Evolutionary conservation across 2,113 vertebrate genomes (phyloP), one percentile per base, ranked within the genome.

Genomic region (Alligator mississippiensis): DNA sequence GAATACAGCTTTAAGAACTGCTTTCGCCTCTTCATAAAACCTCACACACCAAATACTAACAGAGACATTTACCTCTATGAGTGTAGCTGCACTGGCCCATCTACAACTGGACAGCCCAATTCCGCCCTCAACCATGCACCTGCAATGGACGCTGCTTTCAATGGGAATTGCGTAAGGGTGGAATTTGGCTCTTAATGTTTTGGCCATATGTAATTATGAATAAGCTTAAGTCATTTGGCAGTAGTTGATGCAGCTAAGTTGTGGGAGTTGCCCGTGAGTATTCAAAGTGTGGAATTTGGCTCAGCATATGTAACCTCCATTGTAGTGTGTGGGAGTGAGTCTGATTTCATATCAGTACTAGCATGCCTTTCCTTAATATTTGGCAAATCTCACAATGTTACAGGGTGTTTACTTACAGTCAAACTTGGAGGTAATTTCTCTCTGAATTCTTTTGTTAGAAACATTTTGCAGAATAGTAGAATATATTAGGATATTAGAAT

Each of bases 11-110:
- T 83, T 63, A 84, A 86, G 78, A 82, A 11, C 30, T 30, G 27
- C 28, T 61, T 18, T 18, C n/a, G 89, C 87, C 93, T 94, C 94
- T 94, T 54, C 82, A 81, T 88, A 68, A 93, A 94, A 92, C 58
- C 28, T 93, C 89, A 80, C 30, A 25, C 87, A 22, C 74, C 82
- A 88, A 92, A 88, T 77, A 88, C 60, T 47, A 72, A 14, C 84
- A 74, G 81, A 87, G 83, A 91, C 90, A 92, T 94, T 88, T 83
- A 94, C 85, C 90, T 93, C 87, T 90, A 84, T 83, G 89, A 77
- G 82, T 77, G 86, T 90, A 82, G 84, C 88, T 79, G 82, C 63
- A 22, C 84, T 61, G 63, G 77, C 72, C 79, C 16, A 1, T 58
- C 84, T 2, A 22, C 87, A 55, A 68, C 77, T 72, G 54, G 87